Percentiles rank a stretch among this genome's conserved stretches.
phyloP scores from a whole-genome alignment of 1,140 invertebrate genomes.

The Drosophila elegans region DNA sequence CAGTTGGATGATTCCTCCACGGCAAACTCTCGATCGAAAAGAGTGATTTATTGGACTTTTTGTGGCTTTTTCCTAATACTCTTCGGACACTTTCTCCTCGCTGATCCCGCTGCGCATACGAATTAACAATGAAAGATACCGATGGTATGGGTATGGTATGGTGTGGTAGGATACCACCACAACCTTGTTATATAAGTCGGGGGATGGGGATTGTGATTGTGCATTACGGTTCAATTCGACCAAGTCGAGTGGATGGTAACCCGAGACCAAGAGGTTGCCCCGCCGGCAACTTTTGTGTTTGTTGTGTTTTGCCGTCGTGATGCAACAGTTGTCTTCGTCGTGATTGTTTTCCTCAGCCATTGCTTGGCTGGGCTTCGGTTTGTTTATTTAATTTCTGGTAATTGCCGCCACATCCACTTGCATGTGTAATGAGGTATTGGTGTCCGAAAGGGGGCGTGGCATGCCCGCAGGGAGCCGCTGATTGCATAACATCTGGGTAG shows the following conservation, averaged over 20 bases:
- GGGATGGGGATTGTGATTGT: constrained; percentile 22
- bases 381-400: constrained; percentile 81
- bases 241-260: constrained; percentile 50
- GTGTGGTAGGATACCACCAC: constrained; percentile 43
- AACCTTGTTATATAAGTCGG: constrained; percentile 72
- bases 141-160: constrained; percentile 11
- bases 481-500: constrained; percentile 30
- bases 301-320: constrained; percentile 40
- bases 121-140: constrained; percentile 62
- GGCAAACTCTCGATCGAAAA: constrained; percentile 38
- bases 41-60: constrained; percentile 38
- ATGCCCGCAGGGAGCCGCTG: constrained; percentile 1
- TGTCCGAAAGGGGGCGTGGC: constrained; percentile 25
- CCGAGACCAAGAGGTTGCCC: constrained; percentile 51
- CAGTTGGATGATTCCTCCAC: constrained; percentile 64
- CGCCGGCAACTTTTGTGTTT: constrained; percentile 27
- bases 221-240: constrained; percentile 68
- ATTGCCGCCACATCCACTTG: constrained; percentile 79
- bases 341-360: constrained; percentile 17
- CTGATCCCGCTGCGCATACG: constrained; percentile 69
- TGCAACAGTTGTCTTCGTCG: constrained; percentile 62
- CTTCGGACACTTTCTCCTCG: constrained; percentile 65
- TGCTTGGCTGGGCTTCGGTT: constrained; percentile 58
- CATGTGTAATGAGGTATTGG: constrained; percentile 69
- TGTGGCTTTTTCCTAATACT: constrained; percentile 49